Conservation (phyloP, 1,140 invertebrate genomes). For the Lordiphosa mommai region DNA sequence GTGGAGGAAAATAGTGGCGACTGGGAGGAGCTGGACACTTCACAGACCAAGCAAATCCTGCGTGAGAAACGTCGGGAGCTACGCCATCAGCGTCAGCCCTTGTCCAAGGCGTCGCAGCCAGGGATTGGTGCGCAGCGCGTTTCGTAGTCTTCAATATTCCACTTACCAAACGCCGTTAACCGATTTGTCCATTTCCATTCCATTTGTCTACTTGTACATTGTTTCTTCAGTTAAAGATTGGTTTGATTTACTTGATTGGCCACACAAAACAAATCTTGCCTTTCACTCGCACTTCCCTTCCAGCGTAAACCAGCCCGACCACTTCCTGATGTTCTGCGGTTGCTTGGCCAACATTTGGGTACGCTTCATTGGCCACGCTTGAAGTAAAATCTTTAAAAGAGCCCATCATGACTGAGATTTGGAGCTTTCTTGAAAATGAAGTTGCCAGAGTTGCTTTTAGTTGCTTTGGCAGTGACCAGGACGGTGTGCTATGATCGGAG, state of each 20-base stretch:
- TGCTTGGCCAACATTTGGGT: conserved; percentile 25
- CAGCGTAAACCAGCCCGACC: neutral
- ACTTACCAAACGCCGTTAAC: neutral
- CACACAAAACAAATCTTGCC: conserved; percentile 45
- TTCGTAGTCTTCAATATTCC: conserved; percentile 34
- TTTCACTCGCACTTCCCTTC: conserved; percentile 51
- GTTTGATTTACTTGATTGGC: conserved; percentile 42
- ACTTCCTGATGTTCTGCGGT: conserved; percentile 60
- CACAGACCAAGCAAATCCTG: conserved; percentile 74
- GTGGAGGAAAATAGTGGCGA: conserved; percentile 70
- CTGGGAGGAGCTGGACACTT: conserved; percentile 78
- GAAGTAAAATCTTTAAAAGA: conserved; percentile 24
- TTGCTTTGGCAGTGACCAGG: conserved; percentile 16
- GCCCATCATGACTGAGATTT: neutral
- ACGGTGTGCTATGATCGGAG: conserved; percentile 32
- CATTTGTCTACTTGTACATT: conserved; percentile 8
- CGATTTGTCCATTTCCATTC: conserved; percentile 1
- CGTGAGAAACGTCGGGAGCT: conserved; percentile 74
- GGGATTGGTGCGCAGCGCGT: conserved; percentile 59
- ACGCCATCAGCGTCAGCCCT: conserved; percentile 63
- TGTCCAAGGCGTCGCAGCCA: conserved; percentile 16
- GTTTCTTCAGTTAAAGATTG: conserved; percentile 3
- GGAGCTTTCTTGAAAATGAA: conserved; percentile 21
- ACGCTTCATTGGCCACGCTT: conserved; percentile 33
- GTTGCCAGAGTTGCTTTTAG: conserved; percentile 29